phyloP scores from a whole-genome alignment of 2,797 vertebrate species.

The Manis pentadactyla region DNA sequence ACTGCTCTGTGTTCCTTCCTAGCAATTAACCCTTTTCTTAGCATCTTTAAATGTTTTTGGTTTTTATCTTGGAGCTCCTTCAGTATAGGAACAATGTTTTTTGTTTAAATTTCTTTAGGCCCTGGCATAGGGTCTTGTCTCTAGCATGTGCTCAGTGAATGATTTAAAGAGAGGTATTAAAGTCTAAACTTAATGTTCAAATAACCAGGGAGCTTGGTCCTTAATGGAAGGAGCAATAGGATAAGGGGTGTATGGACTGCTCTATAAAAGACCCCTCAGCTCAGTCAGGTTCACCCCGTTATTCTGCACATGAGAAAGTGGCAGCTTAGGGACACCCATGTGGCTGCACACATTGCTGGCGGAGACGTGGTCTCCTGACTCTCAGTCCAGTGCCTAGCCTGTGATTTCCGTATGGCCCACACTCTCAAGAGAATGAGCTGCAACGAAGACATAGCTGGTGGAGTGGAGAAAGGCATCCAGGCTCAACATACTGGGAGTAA shows the following conservation, averaged over 20 bases:
- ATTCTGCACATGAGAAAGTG: neutral
- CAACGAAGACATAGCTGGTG: neutral
- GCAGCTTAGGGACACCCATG: neutral
- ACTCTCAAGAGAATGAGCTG: neutral
- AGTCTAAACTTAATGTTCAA: neutral
- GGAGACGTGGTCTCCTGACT: neutral
- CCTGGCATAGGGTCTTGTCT: neutral
- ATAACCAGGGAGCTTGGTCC: neutral
- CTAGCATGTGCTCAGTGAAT: neutral
- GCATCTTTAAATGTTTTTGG: neutral
- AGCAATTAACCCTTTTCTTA: neutral
- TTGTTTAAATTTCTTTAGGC: neutral
- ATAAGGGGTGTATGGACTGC: neutral
- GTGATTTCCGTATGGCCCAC: too few species aligned
- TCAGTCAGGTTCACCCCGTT: neutral
- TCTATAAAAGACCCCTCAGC: neutral
- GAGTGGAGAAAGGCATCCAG: neutral
- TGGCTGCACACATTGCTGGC: neutral
- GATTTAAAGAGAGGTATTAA: neutral
- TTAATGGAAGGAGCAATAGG: neutral
- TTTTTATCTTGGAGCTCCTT: slow-evolving; percentile 63
- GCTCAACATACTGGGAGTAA: too few species aligned
- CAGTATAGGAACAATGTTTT: neutral
- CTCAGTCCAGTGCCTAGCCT: neutral
- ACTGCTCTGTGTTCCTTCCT: neutral